Base-by-base conservation (phyloP, 2,113 vertebrate genomes). In the Tragelaphus scriptus region DNA sequence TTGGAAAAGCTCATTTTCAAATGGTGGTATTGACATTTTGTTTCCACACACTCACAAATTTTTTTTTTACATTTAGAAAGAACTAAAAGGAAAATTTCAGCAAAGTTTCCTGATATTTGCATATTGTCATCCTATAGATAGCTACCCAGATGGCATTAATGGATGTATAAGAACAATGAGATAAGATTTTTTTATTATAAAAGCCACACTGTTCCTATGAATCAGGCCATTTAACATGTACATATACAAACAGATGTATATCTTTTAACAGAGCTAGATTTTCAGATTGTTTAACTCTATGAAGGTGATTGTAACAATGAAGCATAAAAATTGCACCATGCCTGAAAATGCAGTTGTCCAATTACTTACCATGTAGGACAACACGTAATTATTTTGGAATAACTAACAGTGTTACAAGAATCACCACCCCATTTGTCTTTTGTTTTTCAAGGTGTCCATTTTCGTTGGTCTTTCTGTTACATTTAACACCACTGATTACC, bases 31-130 rank as follows among this genome's bases (percentile, higher is more conserved):
- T 95, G 36, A 88, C 88, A 85, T 95, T 95, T 81, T 55, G 47
- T 85, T 94, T 94, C 88, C 47, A 93, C 71, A 51, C 58, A 90
- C 90, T 49, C 85, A 91, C 75, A 94, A 94, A 89, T 53, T 49
- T 94, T 94, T 49, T 94, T 87, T 88, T 89, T 94, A 82, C 65
- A 94, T 92, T 93, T 84, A 95, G 53, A 82, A 89, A 81, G 32
- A 96, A 82, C 63, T 56, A 56, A 88, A 75, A 94, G 51, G 55
- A 68, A 94, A 94, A 80, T 79, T 32, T 90, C 47, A 93, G 80
- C 44, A 40, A 65, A 82, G 58, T 36, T 93, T 87, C 44, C 86
- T 90, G 59, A 63, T 92, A 81, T 49, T 87, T 90, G 59, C 65
- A 79, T 88, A 47, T 63, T 59, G 49, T 61, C 90, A 82, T 75